Conservation (phyloP, 2,113 vertebrate species). For the Glaucidium brasilianum region DNA sequence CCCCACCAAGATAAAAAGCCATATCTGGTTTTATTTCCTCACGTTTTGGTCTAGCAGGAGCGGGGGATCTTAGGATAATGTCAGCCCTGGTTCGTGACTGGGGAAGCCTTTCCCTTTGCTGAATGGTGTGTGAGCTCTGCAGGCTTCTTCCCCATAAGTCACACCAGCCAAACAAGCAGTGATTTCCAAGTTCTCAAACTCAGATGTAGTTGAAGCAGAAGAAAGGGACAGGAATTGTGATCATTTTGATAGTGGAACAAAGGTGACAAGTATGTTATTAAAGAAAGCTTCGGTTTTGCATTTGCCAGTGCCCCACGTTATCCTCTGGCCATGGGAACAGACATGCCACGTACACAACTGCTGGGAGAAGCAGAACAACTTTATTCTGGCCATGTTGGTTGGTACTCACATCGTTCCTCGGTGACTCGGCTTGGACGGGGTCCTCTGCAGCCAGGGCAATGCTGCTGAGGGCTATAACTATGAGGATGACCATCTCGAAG, state of each 20-base stretch:
- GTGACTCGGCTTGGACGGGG: conserved; percentile 88
- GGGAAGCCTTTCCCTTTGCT: neutral
- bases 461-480: conserved; percentile 95
- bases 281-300: neutral
- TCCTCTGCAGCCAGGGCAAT: conserved; percentile 95
- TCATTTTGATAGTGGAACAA: neutral
- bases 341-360: fast-evolving
- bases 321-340: fast-evolving
- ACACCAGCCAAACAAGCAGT: neutral
- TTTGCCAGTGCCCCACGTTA: fast-evolving
- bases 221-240: neutral
- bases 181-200: neutral
- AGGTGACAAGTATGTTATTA: fast-evolving
- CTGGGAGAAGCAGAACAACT: neutral
- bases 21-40: neutral
- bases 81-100: neutral
- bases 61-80: too few species aligned
- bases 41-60: neutral
- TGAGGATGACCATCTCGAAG: conserved; percentile 96
- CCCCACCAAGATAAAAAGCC: neutral
- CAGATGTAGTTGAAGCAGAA: neutral
- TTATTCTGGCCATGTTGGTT: neutral
- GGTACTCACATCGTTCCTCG: conserved; percentile 87
- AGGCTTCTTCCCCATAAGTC: neutral
- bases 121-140: neutral